These are phyloP conservation scores for Physella acuta DNA, from an alignment of 1,140 invertebrate genomes.

Conservation along the genomic window DNA sequence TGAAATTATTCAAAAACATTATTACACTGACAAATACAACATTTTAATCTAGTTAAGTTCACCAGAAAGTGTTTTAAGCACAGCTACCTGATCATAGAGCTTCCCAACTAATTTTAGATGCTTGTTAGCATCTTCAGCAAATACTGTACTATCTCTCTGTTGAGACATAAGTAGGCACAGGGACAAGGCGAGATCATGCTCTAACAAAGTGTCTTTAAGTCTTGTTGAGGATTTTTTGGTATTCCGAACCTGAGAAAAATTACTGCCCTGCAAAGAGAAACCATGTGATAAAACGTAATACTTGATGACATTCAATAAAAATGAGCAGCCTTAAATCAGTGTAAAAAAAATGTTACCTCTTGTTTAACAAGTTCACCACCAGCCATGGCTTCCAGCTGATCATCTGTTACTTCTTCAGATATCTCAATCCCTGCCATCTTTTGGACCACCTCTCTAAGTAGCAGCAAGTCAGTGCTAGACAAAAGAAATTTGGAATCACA, in stretches of 20 bases:
- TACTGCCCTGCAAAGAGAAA: slow-evolving; percentile 73
- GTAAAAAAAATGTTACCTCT: slow-evolving; percentile 68
- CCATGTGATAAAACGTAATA: not conserved
- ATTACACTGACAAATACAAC: not conserved
- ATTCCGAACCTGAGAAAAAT: slow-evolving; percentile 94
- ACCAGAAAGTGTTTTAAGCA: not conserved
- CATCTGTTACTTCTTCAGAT: slow-evolving; percentile 91
- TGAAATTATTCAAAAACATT: slow-evolving; percentile 60
- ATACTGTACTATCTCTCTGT: slow-evolving; percentile 91
- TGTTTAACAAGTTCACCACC: slow-evolving; percentile 92
- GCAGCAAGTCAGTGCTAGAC: slow-evolving; percentile 85
- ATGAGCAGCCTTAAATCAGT: not conserved
- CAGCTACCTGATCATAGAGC: slow-evolving; percentile 64
- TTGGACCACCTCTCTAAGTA: slow-evolving; percentile 96
- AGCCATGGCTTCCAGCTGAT: slow-evolving; percentile 93
- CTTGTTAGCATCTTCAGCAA: slow-evolving; percentile 57
- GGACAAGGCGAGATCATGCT: slow-evolving; percentile 88
- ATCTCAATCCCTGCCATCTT: slow-evolving; percentile 99
- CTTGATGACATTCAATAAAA: not conserved
- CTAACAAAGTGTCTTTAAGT: slow-evolving; percentile 91
- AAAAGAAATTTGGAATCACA: not conserved
- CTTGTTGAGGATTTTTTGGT: slow-evolving; percentile 93
- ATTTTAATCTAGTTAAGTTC: not conserved
- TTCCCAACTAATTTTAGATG: slow-evolving; percentile 80
- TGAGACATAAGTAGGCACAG: slow-evolving; percentile 95